Percentiles rank a stretch among this genome's conserved stretches.
Evolutionary conservation across 2,888 invertebrate species (phyloP).

Genomic region (Liodrosophila aerea): DNA sequence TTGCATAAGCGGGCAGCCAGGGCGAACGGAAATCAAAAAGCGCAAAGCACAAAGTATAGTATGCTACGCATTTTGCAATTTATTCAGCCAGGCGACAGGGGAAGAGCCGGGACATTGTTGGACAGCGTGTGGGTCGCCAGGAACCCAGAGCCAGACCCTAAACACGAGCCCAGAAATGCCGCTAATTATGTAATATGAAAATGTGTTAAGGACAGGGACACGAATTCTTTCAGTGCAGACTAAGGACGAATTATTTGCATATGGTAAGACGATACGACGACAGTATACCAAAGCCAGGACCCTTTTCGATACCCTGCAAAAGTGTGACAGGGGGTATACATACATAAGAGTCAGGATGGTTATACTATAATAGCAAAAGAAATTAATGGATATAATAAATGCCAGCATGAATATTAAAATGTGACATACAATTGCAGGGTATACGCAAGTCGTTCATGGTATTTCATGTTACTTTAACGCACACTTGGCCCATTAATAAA

Average conservation of each 20-base stretch:
- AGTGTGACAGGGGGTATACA: neutral
- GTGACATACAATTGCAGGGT: too few species aligned
- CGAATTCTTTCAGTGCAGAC: constrained; percentile 32
- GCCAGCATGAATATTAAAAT: too few species aligned
- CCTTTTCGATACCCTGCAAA: constrained; percentile 46
- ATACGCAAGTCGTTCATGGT: neutral
- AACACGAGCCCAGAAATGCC: constrained; percentile 40
- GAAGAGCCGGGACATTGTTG: too few species aligned
- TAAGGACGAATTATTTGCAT: constrained; percentile 65
- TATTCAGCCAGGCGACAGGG: constrained; percentile 59
- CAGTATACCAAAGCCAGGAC: constrained; percentile 19
- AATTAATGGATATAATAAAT: neutral
- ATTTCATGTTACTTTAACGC: neutral
- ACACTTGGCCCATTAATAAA: constrained; percentile 54
- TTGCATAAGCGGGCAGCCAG: constrained; percentile 61
- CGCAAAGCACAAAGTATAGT: constrained; percentile 74
- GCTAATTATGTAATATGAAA: constrained; percentile 78
- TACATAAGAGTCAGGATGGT: too few species aligned
- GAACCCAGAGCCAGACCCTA: too few species aligned
- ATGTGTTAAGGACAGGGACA: constrained; percentile 52
- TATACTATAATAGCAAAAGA: neutral
- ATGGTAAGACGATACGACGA: constrained; percentile 55
- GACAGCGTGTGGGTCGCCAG: too few species aligned
- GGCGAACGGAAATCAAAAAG: constrained; percentile 71
- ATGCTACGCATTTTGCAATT: constrained; percentile 76